Conservation (phyloP, 2,888 invertebrate genomes). For the Synanthedon andrenaeformis region DNA sequence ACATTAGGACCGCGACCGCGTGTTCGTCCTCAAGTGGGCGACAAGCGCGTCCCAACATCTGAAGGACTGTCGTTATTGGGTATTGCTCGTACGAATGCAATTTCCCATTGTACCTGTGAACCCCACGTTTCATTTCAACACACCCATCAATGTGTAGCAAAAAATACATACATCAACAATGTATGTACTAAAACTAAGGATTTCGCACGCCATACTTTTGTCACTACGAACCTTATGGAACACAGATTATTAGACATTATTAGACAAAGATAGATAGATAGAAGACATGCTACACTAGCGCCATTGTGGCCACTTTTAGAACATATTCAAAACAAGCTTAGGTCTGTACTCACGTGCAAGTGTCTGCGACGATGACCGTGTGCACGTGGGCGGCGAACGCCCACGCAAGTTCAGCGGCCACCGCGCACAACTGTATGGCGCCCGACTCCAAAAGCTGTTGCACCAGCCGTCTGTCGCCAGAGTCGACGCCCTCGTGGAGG, state of each 20-base stretch:
- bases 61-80: slow-evolving; percentile 95
- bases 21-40: slow-evolving; percentile 92
- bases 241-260: no score
- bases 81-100: slow-evolving; percentile 95
- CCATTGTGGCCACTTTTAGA: no score
- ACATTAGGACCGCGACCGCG: slow-evolving; percentile 95
- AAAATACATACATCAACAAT: no score
- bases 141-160: no score
- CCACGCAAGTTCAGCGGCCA: slow-evolving; percentile 93
- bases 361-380: slow-evolving; percentile 97
- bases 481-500: slow-evolving; percentile 92
- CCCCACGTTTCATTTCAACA: no score
- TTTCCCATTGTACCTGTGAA: slow-evolving; percentile 69
- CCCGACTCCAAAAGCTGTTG: slow-evolving; percentile 94
- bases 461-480: slow-evolving; percentile 88
- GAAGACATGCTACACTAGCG: no score
- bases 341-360: slow-evolving; percentile 76
- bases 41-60: slow-evolving; percentile 98
- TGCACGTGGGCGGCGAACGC: slow-evolving; percentile 90
- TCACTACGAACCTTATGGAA: no score
- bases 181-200: no score
- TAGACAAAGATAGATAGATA: no score
- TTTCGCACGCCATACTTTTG: no score
- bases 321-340: no score
- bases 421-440: slow-evolving; percentile 85